Conservation (phyloP, 2,797 vertebrate species). For the Helostoma temminkii region DNA sequence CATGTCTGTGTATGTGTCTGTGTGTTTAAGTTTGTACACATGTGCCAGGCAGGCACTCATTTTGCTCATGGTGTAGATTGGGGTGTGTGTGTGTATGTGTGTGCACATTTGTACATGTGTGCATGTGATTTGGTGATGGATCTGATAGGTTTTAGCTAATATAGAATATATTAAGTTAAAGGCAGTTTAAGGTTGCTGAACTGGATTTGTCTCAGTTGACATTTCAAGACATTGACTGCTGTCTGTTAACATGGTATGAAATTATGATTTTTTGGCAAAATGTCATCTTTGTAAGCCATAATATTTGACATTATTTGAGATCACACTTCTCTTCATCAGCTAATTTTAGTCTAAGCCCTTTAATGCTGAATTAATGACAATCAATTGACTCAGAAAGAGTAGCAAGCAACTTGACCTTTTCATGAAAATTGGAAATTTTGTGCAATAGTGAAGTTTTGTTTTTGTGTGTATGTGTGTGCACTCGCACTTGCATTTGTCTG, state of each 20-base stretch:
- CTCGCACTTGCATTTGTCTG: not conserved
- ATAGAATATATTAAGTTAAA: conserved; percentile 40
- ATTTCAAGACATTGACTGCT: conserved; percentile 48
- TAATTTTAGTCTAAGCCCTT: conserved; percentile 31
- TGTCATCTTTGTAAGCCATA: conserved; percentile 57
- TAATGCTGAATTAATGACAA: conserved; percentile 50
- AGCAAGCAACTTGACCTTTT: conserved; percentile 67
- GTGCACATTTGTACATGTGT: not conserved
- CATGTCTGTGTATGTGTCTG: conserved; percentile 28
- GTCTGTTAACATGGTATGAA: conserved; percentile 56
- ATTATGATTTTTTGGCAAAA: conserved; percentile 63
- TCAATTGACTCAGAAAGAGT: conserved; percentile 44
- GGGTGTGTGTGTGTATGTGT: conserved; percentile 1
- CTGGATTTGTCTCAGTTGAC: conserved; percentile 61
- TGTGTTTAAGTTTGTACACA: conserved; percentile 29
- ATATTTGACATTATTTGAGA: conserved; percentile 56
- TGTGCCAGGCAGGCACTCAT: conserved; percentile 15
- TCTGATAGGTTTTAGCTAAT: conserved; percentile 33
- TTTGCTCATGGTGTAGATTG: conserved; percentile 23
- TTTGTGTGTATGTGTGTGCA: not conserved
- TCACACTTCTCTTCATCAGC: conserved; percentile 51
- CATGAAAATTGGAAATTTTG: conserved; percentile 32
- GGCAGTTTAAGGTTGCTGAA: conserved; percentile 39
- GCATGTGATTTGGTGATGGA: conserved; percentile 26
- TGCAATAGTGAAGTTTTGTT: conserved; percentile 17